Evolutionary conservation across 2,888 invertebrate species (phyloP).

Genomic region (Hemistola chrysoprasaria): DNA sequence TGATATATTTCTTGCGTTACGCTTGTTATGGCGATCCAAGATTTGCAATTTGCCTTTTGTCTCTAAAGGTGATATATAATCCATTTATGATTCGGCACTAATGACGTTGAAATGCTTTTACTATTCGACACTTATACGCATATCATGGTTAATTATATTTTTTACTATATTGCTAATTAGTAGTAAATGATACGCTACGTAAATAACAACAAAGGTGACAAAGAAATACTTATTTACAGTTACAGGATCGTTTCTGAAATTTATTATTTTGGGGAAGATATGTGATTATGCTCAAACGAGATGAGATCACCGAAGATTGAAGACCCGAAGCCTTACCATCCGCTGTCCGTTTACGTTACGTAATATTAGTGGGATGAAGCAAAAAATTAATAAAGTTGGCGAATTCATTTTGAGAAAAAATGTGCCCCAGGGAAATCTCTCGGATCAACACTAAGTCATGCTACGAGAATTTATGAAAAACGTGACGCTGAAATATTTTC

Average conservation of each 20-base stretch:
- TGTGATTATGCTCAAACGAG: conserved; percentile 6
- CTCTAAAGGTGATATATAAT: no score
- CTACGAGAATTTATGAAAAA: conserved; percentile 22
- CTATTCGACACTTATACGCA: no score
- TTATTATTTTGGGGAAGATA: conserved; percentile 7
- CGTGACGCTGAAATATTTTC: conserved; percentile 13
- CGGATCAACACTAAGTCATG: conserved; percentile 22
- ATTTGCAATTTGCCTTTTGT: no score
- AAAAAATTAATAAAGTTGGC: conserved; percentile 24
- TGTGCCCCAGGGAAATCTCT: conserved; percentile 26
- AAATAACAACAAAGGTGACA: no score
- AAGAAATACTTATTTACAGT: no score
- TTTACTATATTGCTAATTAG: no score
- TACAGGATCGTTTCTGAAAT: neutral
- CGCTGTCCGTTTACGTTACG: conserved; percentile 7
- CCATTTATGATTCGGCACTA: no score
- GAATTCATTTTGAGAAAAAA: conserved; percentile 25
- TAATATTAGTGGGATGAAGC: conserved; percentile 14
- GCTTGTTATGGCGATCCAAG: no score
- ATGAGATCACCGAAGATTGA: conserved; percentile 11
- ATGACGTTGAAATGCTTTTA: no score
- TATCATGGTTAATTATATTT: no score
- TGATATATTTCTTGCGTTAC: no score
- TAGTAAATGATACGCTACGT: no score
- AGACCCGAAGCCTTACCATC: conserved; percentile 15